These are phyloP conservation scores for Sandelia bainsii DNA, from an alignment of 2,797 vertebrate species.

Conservation along the genomic window DNA sequence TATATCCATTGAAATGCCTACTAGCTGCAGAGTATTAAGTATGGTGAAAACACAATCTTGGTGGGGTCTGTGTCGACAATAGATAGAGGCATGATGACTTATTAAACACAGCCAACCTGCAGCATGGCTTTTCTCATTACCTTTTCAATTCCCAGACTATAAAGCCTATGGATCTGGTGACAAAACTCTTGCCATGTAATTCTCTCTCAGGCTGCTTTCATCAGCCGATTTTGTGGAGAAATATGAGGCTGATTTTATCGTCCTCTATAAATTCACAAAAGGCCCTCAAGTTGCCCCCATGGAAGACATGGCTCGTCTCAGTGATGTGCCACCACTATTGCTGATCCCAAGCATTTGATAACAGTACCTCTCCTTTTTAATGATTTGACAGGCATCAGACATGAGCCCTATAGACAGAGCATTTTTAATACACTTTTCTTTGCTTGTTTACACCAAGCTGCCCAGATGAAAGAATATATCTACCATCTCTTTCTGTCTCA, in stretches of 20 bases:
- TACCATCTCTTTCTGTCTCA: conserved; percentile 54
- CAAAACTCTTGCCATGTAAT: conserved; percentile 85
- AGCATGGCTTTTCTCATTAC: conserved; percentile 85
- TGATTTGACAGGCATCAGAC: conserved; percentile 90
- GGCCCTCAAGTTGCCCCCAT: conserved; percentile 84
- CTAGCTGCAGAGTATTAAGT: conserved; percentile 75
- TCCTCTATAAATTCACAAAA: conserved; percentile 87
- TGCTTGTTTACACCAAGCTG: conserved; percentile 88
- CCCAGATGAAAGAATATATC: conserved; percentile 83
- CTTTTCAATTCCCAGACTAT: conserved; percentile 79
- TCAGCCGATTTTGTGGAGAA: conserved; percentile 84
- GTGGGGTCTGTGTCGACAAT: conserved; percentile 72
- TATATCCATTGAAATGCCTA: conserved; percentile 77
- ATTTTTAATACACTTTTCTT: conserved; percentile 84
- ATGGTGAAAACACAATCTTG: conserved; percentile 73
- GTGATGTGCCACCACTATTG: conserved; percentile 82
- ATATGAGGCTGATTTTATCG: conserved; percentile 88
- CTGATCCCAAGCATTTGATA: conserved; percentile 89
- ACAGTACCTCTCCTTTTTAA: conserved; percentile 85
- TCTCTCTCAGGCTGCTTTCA: conserved; percentile 84
- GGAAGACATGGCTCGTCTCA: conserved; percentile 84
- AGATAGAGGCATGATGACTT: conserved; percentile 84
- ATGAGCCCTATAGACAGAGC: conserved; percentile 78
- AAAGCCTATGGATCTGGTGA: conserved; percentile 80
- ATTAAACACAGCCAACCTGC: conserved; percentile 84